Conservation (phyloP, 2,113 vertebrate species). For the Aviceda subcristata region DNA sequence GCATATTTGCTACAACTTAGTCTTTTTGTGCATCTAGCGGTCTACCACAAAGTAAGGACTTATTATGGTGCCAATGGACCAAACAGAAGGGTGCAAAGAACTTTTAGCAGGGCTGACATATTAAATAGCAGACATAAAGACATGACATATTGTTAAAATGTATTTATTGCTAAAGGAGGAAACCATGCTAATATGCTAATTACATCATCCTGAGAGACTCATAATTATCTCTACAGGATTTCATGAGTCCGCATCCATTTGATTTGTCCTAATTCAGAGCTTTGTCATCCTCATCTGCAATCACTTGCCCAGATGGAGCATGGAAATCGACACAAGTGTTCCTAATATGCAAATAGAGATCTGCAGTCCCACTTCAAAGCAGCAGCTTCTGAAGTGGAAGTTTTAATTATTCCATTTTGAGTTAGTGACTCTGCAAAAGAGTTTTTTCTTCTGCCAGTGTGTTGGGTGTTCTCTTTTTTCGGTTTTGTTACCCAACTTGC, state of each 20-base stretch:
- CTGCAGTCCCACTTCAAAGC: conserved; percentile 56
- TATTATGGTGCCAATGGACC: accelerated
- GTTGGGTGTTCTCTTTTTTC: neutral
- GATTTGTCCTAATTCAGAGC: conserved; percentile 49
- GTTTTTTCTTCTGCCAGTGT: neutral
- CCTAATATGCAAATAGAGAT: conserved; percentile 36
- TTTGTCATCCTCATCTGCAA: conserved; percentile 27
- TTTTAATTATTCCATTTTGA: conserved; percentile 47
- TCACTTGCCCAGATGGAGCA: conserved; percentile 32
- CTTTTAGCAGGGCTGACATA: neutral
- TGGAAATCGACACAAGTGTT: neutral
- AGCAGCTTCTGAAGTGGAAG: conserved; percentile 32
- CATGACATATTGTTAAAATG: neutral
- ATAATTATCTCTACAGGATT: conserved; percentile 55
- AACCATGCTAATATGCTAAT: conserved; percentile 27
- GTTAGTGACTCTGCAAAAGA: conserved; percentile 37
- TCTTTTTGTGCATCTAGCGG: neutral
- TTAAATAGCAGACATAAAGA: neutral
- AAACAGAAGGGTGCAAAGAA: neutral
- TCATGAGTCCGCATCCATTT: conserved; percentile 5
- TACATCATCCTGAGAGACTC: conserved; percentile 21
- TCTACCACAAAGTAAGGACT: neutral
- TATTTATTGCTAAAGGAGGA: conserved; percentile 24
- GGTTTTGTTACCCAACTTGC: neutral
- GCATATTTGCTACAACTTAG: neutral